A percentile compares a stretch with the other conserved stretches of the same genome.
These are phyloP conservation scores for Harpegnathos saltator DNA, from an alignment of 1,140 invertebrate species.

Conservation along the genomic window DNA sequence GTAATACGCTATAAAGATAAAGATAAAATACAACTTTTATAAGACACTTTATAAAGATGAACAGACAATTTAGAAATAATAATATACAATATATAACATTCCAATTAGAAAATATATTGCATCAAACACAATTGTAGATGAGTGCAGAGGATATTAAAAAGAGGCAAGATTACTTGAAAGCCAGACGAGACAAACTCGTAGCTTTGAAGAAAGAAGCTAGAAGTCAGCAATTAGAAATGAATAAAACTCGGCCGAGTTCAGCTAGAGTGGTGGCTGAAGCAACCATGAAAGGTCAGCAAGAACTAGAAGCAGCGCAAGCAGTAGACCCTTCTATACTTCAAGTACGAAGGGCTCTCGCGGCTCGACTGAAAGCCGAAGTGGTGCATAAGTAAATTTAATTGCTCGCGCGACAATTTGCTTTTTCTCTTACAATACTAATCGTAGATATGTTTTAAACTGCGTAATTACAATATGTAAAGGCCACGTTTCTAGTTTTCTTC, in stretches of 20 bases:
- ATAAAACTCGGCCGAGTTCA: constrained; percentile 81
- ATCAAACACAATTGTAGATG: constrained; percentile 76
- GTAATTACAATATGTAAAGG: not conserved
- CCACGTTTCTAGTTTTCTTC: constrained; percentile 1
- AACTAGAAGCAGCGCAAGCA: constrained; percentile 73
- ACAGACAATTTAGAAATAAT: not conserved
- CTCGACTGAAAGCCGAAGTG: constrained; percentile 93
- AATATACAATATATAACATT: not conserved
- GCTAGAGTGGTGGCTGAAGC: constrained; percentile 82
- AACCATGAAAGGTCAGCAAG: constrained; percentile 80
- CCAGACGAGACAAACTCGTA: constrained; percentile 95
- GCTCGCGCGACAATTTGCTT: not conserved
- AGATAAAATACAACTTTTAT: no score
- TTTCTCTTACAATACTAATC: not conserved
- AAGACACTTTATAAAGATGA: constrained; percentile 9
- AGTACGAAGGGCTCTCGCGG: constrained; percentile 92
- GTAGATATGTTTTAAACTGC: constrained; percentile 2
- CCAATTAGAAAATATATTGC: not conserved
- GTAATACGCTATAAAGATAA: no score
- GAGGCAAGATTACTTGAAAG: constrained; percentile 93
- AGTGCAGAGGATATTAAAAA: constrained; percentile 90
- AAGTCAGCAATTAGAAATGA: constrained; percentile 90
- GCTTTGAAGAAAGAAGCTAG: constrained; percentile 94
- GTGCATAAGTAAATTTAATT: constrained; percentile 82
- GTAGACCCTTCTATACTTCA: constrained; percentile 89